Conservation (phyloP, 2,888 invertebrate genomes). For the Stenotaenia linearis region DNA sequence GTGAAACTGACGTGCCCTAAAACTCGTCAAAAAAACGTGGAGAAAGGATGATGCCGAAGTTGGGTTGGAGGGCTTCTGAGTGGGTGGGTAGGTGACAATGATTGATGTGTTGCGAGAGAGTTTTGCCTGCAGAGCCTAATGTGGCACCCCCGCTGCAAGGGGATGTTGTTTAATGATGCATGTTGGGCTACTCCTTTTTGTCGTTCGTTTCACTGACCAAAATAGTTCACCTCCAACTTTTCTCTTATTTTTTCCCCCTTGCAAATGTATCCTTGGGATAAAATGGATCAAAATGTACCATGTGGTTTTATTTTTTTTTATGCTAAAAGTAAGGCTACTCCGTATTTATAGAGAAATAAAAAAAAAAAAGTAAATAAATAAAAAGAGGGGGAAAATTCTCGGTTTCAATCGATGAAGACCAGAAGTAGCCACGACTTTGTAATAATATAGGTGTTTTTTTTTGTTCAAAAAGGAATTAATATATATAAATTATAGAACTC, state of each 20-base stretch:
- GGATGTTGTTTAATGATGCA: conserved; percentile 28
- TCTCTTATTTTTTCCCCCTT: neutral
- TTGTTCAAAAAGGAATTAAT: neutral
- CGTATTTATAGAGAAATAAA: neutral
- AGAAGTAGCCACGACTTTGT: neutral
- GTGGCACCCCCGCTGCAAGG: conserved; percentile 5
- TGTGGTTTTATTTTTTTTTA: neutral
- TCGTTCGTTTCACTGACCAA: conserved; percentile 13
- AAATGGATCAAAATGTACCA: conserved; percentile 15
- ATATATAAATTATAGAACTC: too few relatives aligned
- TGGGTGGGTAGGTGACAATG: conserved; percentile 21
- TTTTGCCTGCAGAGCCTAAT: neutral
- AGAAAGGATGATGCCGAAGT: conserved; percentile 11
- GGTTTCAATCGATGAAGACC: neutral
- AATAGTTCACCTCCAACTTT: conserved; percentile 15
- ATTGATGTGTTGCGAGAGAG: conserved; percentile 19
- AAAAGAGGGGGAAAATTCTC: neutral
- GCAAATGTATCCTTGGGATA: conserved; percentile 12
- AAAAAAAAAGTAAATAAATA: neutral
- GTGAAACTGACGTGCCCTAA: neutral
- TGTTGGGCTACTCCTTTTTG: conserved; percentile 14
- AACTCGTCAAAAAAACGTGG: conserved; percentile 8
- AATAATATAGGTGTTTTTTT: neutral
- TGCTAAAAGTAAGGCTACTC: conserved; percentile 10
- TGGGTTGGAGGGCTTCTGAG: neutral